Evolutionary conservation across 2,113 vertebrate genomes (phyloP).

Genomic region (Psilopogon haemacephalus): DNA sequence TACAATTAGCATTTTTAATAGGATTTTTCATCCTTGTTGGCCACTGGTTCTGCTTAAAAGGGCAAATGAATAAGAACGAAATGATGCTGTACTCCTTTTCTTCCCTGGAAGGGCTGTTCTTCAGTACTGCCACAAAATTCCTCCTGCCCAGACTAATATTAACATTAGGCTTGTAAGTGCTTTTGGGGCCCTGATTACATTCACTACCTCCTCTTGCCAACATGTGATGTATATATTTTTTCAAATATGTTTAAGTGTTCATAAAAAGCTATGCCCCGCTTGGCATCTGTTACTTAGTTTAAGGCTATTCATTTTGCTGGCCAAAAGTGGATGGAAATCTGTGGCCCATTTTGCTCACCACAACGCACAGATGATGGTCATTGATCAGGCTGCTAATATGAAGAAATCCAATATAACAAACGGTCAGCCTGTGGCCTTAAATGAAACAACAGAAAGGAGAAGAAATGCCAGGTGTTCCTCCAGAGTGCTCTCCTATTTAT

Average conservation of each 20-base stretch:
- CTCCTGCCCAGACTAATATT: neutral
- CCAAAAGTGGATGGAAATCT: constrained; percentile 4
- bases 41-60: neutral
- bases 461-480: neutral
- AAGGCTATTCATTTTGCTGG: neutral
- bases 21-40: neutral
- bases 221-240: neutral
- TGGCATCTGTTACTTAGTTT: constrained; percentile 40
- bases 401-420: neutral
- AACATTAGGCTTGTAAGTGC: neutral
- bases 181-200: neutral
- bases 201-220: neutral
- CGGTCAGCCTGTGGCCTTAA: neutral
- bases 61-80: neutral
- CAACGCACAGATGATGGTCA: neutral
- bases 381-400: neutral
- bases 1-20: neutral
- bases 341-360: neutral
- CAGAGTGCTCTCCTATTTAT: neutral
- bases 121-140: neutral
- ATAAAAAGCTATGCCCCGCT: neutral
- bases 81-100: neutral
- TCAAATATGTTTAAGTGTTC: neutral
- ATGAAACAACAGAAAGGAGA: neutral
- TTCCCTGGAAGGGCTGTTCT: neutral